Conservation (phyloP, 2,113 vertebrate species). For the Progne subis region DNA sequence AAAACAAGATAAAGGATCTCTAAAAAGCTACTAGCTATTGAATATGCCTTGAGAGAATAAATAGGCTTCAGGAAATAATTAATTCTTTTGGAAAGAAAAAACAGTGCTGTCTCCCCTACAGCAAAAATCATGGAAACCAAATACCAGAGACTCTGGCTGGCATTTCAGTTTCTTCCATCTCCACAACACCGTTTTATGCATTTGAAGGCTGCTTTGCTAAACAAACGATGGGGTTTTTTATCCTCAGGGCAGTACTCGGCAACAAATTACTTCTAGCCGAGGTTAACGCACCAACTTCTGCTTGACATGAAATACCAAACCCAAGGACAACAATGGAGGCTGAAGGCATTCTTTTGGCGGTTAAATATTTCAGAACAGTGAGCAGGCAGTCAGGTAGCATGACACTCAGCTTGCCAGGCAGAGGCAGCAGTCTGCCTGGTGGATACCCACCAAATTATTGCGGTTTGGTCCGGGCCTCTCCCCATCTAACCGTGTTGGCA, state of each 20-base stretch:
- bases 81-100: neutral
- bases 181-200: neutral
- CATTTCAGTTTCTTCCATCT: neutral
- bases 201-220: neutral
- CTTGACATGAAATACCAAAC: neutral
- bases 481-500: slow-evolving; percentile 95
- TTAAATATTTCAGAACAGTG: slow-evolving; percentile 1
- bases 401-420: neutral
- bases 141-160: neutral
- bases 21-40: neutral
- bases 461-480: slow-evolving; percentile 96
- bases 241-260: neutral
- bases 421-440: neutral
- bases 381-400: neutral
- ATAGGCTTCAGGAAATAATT: neutral
- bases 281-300: neutral
- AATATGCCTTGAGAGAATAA: neutral
- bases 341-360: neutral
- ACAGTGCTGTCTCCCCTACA: neutral
- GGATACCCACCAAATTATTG: slow-evolving; percentile 85
- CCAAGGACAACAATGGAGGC: neutral
- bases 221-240: neutral
- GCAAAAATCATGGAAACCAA: neutral
- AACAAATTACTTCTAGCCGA: neutral
- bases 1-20: neutral